phyloP scores from a whole-genome alignment of 2,113 vertebrate species.

The Herpetotheres cachinnans region DNA sequence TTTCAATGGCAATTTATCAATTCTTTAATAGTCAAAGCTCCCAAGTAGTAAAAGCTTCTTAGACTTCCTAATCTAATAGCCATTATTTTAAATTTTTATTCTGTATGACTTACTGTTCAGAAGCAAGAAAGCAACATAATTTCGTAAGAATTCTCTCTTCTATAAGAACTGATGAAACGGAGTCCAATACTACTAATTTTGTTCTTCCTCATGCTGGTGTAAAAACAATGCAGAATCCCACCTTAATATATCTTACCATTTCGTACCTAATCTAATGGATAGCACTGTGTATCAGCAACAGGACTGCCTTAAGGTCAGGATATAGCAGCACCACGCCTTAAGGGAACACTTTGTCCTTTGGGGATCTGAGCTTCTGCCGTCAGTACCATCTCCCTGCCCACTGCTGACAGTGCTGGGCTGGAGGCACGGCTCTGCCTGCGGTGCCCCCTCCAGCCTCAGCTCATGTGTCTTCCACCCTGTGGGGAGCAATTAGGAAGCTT shows the following conservation, averaged over 20 bases:
- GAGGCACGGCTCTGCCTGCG: not conserved
- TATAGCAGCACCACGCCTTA: not conserved
- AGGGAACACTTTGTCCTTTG: not conserved
- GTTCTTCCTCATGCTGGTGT: not conserved
- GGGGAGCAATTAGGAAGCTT: not conserved
- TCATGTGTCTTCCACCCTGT: not conserved
- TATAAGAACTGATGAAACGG: not conserved
- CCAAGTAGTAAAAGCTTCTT: slow-evolving; percentile 29
- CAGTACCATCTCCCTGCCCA: not conserved
- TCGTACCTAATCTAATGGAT: not conserved
- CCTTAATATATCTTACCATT: not conserved
- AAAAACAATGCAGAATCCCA: not conserved
- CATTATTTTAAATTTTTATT: not conserved
- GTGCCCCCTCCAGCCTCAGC: not conserved
- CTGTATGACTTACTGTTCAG: not conserved
- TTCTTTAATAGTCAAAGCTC: slow-evolving; percentile 45
- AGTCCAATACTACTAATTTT: not conserved
- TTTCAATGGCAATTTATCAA: slow-evolving; percentile 47
- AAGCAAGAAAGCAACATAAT: not conserved
- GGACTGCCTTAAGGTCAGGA: not conserved
- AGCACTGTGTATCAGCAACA: not conserved
- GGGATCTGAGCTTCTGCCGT: not conserved
- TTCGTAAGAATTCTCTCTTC: not conserved
- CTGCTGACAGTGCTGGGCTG: not conserved
- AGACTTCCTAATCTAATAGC: not conserved